Base-by-base conservation (phyloP, 1,140 invertebrate genomes). In the Pseudomyrmex flavicornis region DNA sequence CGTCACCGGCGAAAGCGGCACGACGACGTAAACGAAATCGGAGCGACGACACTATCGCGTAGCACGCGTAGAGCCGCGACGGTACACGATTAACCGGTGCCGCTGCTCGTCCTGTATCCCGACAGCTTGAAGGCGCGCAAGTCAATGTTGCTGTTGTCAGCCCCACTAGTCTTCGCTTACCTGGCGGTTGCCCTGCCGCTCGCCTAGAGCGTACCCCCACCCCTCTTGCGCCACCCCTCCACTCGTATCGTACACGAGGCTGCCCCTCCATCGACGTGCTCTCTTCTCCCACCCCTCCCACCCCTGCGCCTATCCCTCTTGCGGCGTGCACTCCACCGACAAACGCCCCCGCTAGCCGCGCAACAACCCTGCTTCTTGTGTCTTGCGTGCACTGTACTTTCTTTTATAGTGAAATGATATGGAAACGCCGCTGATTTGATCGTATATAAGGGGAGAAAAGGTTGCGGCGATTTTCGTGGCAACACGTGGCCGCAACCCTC, bases 141-240 rank as follows among this genome's bases (percentile, higher is more conserved):
- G 92, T 91, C 35, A 35, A 7, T 35, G 35, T 35, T 35, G 35
- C 35, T 35, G 35, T 35, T 35, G 35, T 35, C 92, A 91, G 92
- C 92, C 91, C 92, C 91, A 92, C 91, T 93, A 92, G 92, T 91
- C 91, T 89, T 90, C 90, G 91, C 91, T 92, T 93, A 93, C 93
- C 93, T 93, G 93, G 91, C 88, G 84, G 90, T 89, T 86, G 84
- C 86, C 86, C 86, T 88, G 89, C 89, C 92, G 86, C 89, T 91
- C 85, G 92, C 89, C 90, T 93, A 92, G 93, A 92, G 88, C 85
- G 88, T 91, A 89, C 88, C 91, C 90, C 92, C 91, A 92, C 92
- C 92, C 89, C 90, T 88, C 82, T 48, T 66, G 15, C 59, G 59
- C 83, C 87, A 85, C 88, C 91, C 88, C 90, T 91, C 89, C 89